A percentile compares a stretch with the other conserved stretches of the same genome.
phyloP scores from a whole-genome alignment of 2,797 vertebrate genomes.

The Amphiprion clarkii region DNA sequence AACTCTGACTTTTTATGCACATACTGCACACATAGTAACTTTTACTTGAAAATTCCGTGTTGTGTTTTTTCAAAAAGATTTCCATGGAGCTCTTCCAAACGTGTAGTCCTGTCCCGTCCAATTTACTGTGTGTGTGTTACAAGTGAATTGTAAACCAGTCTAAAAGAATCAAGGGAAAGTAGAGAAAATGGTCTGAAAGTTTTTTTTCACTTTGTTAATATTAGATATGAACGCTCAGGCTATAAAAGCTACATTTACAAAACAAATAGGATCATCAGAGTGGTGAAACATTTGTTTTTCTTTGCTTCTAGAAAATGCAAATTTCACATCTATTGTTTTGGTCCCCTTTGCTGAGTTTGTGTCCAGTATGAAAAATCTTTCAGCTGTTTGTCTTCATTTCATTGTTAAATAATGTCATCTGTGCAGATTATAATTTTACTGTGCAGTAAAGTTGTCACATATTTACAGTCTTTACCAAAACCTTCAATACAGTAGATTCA shows the following conservation, averaged over 20 bases:
- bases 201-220: not conserved
- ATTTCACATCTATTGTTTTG: not conserved
- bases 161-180: not conserved
- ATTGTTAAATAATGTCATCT: not conserved
- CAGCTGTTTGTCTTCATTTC: not conserved
- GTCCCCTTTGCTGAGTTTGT: not conserved
- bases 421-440: too few relatives aligned
- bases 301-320: not conserved
- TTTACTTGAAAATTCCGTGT: too few relatives aligned
- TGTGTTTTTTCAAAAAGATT: not conserved
- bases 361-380: not conserved
- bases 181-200: not conserved
- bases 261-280: not conserved
- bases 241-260: not conserved
- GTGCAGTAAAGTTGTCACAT: too few relatives aligned
- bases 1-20: not conserved
- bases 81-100: not conserved
- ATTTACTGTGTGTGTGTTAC: not conserved
- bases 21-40: too few relatives aligned
- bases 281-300: not conserved
- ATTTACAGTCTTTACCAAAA: too few relatives aligned
- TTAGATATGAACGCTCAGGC: not conserved
- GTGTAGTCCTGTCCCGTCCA: not conserved
- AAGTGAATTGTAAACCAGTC: not conserved
- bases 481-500: too few relatives aligned